Percentiles rank a stretch among this genome's conserved stretches.
phyloP scores from a whole-genome alignment of 2,797 vertebrate species.

The Holocentrus rufus region DNA sequence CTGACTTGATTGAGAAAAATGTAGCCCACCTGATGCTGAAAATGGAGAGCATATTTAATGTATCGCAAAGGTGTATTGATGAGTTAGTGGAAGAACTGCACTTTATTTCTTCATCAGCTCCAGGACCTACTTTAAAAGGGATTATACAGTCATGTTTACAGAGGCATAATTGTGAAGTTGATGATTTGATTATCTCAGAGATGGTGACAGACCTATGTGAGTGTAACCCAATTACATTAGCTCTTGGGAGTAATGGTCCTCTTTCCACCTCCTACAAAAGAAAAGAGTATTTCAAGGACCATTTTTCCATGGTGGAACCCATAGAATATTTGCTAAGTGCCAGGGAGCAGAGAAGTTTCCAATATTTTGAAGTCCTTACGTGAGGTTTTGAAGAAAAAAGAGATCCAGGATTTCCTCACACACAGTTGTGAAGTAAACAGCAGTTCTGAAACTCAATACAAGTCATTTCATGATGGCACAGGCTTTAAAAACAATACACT shows the following conservation, averaged over 20 bases:
- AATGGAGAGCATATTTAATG: conserved; percentile 24
- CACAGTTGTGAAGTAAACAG: neutral
- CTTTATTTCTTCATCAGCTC: conserved; percentile 39
- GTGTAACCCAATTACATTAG: conserved; percentile 19
- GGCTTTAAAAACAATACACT: conserved; percentile 34
- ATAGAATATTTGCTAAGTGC: conserved; percentile 30
- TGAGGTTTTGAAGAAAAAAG: conserved; percentile 27
- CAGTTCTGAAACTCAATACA: conserved; percentile 11
- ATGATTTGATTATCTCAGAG: conserved; percentile 22
- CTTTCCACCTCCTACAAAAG: conserved; percentile 30
- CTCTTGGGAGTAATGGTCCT: conserved; percentile 9
- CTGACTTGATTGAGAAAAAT: conserved; percentile 6
- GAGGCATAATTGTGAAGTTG: conserved; percentile 30
- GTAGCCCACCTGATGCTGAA: conserved; percentile 21
- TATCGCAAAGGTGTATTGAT: conserved; percentile 18
- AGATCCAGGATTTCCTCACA: conserved; percentile 17
- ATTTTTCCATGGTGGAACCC: conserved; percentile 32
- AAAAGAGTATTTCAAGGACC: conserved; percentile 44
- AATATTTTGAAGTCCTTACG: conserved; percentile 33
- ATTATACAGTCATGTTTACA: conserved; percentile 20
- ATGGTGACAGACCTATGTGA: conserved; percentile 35
- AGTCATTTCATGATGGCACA: conserved; percentile 30
- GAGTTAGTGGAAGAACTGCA: conserved; percentile 30
- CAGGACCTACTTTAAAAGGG: conserved; percentile 12
- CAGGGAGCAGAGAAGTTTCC: conserved; percentile 29